These are phyloP conservation scores for Prunella himalayana DNA, from an alignment of 2,113 vertebrate genomes.

Conservation along the genomic window DNA sequence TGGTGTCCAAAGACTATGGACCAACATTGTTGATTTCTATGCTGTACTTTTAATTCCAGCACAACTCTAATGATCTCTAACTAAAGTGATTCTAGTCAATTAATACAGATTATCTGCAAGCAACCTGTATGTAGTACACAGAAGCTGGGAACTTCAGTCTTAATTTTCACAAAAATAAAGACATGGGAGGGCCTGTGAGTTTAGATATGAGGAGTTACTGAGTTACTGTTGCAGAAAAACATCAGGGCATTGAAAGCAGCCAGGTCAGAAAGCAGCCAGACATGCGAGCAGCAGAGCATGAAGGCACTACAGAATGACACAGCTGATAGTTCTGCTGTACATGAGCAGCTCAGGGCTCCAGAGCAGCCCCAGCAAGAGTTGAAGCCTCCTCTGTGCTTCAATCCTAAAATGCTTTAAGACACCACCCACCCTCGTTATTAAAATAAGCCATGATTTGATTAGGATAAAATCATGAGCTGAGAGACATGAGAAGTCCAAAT, in stretches of 20 bases:
- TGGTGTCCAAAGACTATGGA: neutral
- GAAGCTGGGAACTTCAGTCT: neutral
- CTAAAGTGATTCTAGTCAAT: neutral
- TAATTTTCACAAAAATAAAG: neutral
- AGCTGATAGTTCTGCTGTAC: neutral
- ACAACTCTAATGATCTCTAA: neutral
- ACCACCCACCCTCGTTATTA: rapidly evolving
- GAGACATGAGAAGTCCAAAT: neutral
- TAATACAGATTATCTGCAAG: neutral
- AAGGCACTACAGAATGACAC: neutral
- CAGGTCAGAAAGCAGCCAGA: neutral
- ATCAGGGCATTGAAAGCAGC: neutral
- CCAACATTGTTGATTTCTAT: neutral
- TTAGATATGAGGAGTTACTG: neutral
- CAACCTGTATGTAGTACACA: neutral
- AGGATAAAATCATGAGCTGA: neutral
- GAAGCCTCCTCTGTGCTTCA: neutral
- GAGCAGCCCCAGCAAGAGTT: neutral
- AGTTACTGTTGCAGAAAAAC: neutral
- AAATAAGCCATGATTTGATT: neutral
- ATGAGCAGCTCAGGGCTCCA: neutral
- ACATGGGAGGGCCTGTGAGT: neutral
- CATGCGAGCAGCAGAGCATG: neutral
- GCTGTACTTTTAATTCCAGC: neutral
- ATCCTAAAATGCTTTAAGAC: neutral